phyloP scores from a whole-genome alignment of 2,888 invertebrate species.

The Norana najaformis region DNA sequence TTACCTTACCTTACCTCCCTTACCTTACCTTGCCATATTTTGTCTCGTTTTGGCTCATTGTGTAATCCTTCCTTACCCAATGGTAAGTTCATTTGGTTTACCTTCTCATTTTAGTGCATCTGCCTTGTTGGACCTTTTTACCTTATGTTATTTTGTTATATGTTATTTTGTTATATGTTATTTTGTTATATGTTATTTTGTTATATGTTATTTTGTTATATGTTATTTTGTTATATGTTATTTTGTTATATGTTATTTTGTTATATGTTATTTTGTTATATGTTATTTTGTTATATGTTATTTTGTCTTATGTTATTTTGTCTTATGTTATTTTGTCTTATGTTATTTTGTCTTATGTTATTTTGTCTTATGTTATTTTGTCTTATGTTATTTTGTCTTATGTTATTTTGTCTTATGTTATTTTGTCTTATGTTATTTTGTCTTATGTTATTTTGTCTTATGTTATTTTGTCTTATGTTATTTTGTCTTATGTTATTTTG shows the following conservation, averaged over 20 bases:
- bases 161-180: not conserved
- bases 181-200: too few species aligned
- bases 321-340: too few species aligned
- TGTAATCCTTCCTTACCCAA: too few species aligned
- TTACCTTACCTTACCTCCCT: not conserved
- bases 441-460: too few species aligned
- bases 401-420: not conserved
- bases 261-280: not conserved
- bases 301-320: not conserved
- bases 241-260: not conserved
- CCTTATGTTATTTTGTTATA: not conserved
- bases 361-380: not conserved
- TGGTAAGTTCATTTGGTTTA: too few species aligned
- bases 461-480: too few species aligned
- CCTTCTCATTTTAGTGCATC: not conserved
- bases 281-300: not conserved
- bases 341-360: not conserved
- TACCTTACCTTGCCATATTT: not conserved
- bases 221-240: too few species aligned
- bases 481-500: not conserved
- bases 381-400: too few species aligned
- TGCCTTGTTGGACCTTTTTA: not conserved
- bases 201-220: not conserved
- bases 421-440: not conserved
- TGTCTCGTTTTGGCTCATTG: not conserved